Percentiles rank a stretch among this genome's conserved stretches.
Conservation (phyloP, 2,888 invertebrate species). For the Drosophila kuntzei region DNA sequence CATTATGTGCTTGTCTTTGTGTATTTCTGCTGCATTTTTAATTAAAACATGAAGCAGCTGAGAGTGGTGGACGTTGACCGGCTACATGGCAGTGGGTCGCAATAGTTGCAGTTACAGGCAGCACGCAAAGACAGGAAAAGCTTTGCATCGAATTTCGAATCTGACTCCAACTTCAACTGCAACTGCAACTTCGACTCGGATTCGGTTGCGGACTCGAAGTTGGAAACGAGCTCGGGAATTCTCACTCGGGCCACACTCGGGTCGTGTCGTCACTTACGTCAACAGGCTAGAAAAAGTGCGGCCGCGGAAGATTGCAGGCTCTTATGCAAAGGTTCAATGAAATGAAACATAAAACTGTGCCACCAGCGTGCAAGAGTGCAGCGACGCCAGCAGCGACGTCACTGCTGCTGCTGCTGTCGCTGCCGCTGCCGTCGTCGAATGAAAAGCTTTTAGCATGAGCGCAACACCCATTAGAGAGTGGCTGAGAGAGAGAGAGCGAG, state of each 20-base stretch:
- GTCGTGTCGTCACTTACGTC: slow-evolving; percentile 53
- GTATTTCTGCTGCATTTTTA: slow-evolving; percentile 37
- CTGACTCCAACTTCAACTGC: slow-evolving; percentile 28
- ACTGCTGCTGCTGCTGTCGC: slow-evolving; percentile 5
- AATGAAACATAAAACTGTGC: slow-evolving; percentile 69
- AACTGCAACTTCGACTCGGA: slow-evolving; percentile 14
- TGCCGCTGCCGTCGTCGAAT: slow-evolving; percentile 9
- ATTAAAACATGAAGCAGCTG: slow-evolving; percentile 34
- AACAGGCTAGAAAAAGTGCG: slow-evolving; percentile 65
- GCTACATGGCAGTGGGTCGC: slow-evolving; percentile 44
- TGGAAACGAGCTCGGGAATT: slow-evolving; percentile 15
- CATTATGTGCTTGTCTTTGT: slow-evolving; percentile 8
- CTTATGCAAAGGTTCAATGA: slow-evolving; percentile 69
- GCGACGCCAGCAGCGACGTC: slow-evolving; percentile 32
- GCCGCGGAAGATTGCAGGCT: slow-evolving; percentile 61
- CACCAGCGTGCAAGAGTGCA: slow-evolving; percentile 58
- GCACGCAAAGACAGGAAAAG: slow-evolving; percentile 36
- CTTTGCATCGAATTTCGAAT: slow-evolving; percentile 33
- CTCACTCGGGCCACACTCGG: slow-evolving; percentile 33
- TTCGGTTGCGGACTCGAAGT: slow-evolving; percentile 12
- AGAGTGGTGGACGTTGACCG: slow-evolving; percentile 64
- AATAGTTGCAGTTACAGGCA: slow-evolving; percentile 27
- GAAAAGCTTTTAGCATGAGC: slow-evolving; percentile 45
- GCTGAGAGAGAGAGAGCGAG: slow-evolving; percentile 1
- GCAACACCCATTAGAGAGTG: slow-evolving; percentile 36